A percentile compares a stretch with the other conserved stretches of the same genome.
These are phyloP conservation scores for Lobophora halterata DNA, from an alignment of 2,888 invertebrate genomes.

Conservation along the genomic window DNA sequence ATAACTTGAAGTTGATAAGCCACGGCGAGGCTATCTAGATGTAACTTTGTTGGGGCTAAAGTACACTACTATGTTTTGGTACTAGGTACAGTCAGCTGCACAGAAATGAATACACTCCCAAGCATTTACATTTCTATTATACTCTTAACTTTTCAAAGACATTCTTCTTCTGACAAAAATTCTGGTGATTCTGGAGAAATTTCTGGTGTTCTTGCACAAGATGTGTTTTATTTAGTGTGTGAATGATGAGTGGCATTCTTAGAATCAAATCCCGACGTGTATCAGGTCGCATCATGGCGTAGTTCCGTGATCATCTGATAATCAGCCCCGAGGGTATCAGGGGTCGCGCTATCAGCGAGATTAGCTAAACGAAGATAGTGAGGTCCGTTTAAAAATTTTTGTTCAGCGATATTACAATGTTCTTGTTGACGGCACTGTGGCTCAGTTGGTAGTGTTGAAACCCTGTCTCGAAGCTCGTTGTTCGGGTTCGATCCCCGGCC, in stretches of 20 bases:
- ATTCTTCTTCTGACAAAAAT: too few species aligned
- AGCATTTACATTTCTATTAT: too few species aligned
- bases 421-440: too few species aligned
- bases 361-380: conserved; percentile 27
- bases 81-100: too few species aligned
- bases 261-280: conserved; percentile 9
- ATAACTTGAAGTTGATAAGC: conserved; percentile 42
- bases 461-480: too few species aligned
- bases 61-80: conserved; percentile 1
- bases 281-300: conserved; percentile 17
- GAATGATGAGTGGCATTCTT: conserved; percentile 14
- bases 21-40: conserved; percentile 39
- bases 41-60: conserved; percentile 19
- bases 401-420: conserved; percentile 11
- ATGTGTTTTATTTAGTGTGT: too few species aligned
- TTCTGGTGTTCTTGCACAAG: too few species aligned
- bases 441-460: too few species aligned
- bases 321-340: conserved; percentile 41
- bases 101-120: too few species aligned
- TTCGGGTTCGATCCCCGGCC: too few species aligned
- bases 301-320: conserved; percentile 41
- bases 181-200: too few species aligned
- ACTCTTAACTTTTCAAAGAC: too few species aligned
- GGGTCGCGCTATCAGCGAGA: conserved; percentile 39
- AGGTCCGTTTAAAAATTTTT: conserved; percentile 13